phyloP scores from a whole-genome alignment of 2,888 invertebrate genomes.

The Ametastegia equiseti region DNA sequence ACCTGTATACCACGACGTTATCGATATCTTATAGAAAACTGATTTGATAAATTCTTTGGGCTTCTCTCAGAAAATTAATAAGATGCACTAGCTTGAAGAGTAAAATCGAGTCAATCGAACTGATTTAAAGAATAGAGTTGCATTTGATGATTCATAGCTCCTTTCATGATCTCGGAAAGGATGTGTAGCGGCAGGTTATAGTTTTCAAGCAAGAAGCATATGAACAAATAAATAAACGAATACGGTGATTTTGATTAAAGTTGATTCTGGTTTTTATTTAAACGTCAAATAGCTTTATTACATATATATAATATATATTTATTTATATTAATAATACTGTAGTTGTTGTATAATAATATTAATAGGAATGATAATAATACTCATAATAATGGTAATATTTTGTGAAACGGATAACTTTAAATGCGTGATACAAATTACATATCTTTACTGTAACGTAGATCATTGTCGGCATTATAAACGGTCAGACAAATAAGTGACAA shows the following conservation, averaged over 20 bases:
- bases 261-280: constrained; percentile 52
- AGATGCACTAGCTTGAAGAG: not conserved
- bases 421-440: constrained; percentile 14
- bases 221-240: not conserved
- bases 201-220: not conserved
- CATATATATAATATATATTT: constrained; percentile 47
- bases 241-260: not conserved
- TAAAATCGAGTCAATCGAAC: not conserved
- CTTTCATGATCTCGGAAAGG: not conserved
- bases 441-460: constrained; percentile 13
- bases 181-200: not conserved
- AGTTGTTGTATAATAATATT: constrained; percentile 35
- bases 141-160: not conserved
- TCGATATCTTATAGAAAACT: not conserved
- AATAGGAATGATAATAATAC: constrained; percentile 23
- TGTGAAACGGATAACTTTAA: constrained; percentile 51
- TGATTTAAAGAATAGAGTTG: not conserved
- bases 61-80: not conserved
- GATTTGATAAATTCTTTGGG: not conserved
- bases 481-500: not conserved
- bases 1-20: not conserved
- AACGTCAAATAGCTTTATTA: constrained; percentile 53
- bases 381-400: constrained; percentile 1
- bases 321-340: constrained; percentile 43
- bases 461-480: not conserved